A percentile compares a stretch with the other conserved stretches of the same genome.
phyloP scores from a whole-genome alignment of 1,140 invertebrate species.

The Penaeus japonicus region DNA sequence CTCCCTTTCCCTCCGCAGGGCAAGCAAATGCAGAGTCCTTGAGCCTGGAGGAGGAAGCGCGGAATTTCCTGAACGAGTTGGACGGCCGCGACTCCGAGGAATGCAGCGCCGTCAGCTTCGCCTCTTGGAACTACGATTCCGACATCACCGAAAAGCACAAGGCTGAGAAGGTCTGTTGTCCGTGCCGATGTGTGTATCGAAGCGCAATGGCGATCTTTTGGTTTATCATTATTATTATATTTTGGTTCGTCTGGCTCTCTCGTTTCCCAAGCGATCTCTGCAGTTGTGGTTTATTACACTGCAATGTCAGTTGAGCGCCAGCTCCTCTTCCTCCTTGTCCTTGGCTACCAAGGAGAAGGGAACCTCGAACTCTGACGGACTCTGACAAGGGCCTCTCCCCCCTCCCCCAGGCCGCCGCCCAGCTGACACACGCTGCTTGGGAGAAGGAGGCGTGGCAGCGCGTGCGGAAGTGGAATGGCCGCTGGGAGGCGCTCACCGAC shows the following conservation, averaged over 20 bases:
- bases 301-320: too few relatives aligned
- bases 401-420: constrained; percentile 30
- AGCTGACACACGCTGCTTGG: constrained; percentile 45
- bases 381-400: too few relatives aligned
- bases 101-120: constrained; percentile 27
- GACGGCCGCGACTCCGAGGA: constrained; percentile 33
- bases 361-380: too few relatives aligned
- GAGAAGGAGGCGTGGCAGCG: constrained; percentile 40
- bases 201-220: not conserved
- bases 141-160: constrained; percentile 51
- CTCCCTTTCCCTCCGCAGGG: not conserved
- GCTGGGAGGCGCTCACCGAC: constrained; percentile 73
- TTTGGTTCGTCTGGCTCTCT: not conserved
- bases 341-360: too few relatives aligned
- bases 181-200: not conserved
- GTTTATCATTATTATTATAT: too few relatives aligned
- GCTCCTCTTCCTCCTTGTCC: too few relatives aligned
- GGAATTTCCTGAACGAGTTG: constrained; percentile 45
- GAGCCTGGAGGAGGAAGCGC: constrained; percentile 34
- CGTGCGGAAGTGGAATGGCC: constrained; percentile 38
- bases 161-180: constrained; percentile 4
- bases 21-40: not conserved
- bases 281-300: too few relatives aligned
- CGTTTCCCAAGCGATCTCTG: not conserved
- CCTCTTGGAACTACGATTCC: constrained; percentile 50